Percentiles rank a stretch among this genome's conserved stretches.
phyloP scores from a whole-genome alignment of 2,888 invertebrate genomes.

The Lypha dubia region DNA sequence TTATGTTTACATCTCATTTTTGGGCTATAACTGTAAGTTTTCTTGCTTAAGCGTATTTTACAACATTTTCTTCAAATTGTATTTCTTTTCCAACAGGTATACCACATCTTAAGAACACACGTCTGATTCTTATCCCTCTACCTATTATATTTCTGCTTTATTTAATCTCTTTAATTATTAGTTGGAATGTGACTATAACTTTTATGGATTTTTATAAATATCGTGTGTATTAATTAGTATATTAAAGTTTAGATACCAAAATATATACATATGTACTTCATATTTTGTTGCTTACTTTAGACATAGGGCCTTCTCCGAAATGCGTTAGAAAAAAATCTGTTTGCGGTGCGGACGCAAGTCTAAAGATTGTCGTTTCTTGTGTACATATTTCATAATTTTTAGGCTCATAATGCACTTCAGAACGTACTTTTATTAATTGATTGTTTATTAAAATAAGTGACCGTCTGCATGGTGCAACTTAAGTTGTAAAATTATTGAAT shows the following conservation, averaged over 20 bases:
- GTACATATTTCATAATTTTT: too few relatives aligned
- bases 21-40: constrained; percentile 96
- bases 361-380: too few relatives aligned
- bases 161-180: constrained; percentile 89
- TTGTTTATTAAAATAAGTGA: too few relatives aligned
- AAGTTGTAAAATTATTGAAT: too few relatives aligned
- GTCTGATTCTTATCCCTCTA: constrained; percentile 92
- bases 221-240: constrained; percentile 85
- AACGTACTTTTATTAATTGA: too few relatives aligned
- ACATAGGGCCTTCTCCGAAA: too few relatives aligned
- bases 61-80: neutral
- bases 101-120: constrained; percentile 92
- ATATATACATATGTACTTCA: neutral
- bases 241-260: neutral
- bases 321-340: too few relatives aligned
- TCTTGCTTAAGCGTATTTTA: neutral
- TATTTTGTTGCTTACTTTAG: neutral
- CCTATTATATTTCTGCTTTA: constrained; percentile 91
- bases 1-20: constrained; percentile 98
- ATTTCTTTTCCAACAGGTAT: constrained; percentile 86
- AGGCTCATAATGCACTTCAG: too few relatives aligned
- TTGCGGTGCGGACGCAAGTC: too few relatives aligned
- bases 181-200: constrained; percentile 92
- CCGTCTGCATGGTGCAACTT: too few relatives aligned
- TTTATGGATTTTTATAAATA: constrained; percentile 93